These are phyloP conservation scores for Chromoteleia sp. DNA, from an alignment of 2,888 invertebrate species.

Conservation along the genomic window DNA sequence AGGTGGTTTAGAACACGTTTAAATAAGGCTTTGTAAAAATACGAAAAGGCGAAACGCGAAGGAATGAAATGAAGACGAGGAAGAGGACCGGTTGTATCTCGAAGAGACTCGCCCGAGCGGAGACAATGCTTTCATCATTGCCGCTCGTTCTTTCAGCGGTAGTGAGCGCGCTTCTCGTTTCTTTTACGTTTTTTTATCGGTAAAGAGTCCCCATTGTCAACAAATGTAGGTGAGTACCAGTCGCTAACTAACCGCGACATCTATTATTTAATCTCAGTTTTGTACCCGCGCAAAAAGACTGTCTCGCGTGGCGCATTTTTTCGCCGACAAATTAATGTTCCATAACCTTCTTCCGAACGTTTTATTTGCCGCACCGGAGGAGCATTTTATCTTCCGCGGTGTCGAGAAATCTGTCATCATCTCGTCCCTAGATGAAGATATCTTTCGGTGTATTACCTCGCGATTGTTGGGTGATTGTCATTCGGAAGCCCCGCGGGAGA, in stretches of 20 bases:
- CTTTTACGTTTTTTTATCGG: constrained; percentile 81
- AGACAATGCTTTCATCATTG: constrained; percentile 85
- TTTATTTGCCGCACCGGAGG: not conserved
- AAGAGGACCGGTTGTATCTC: constrained; percentile 72
- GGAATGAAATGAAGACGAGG: constrained; percentile 71
- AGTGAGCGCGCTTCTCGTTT: constrained; percentile 73
- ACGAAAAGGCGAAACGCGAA: constrained; percentile 67
- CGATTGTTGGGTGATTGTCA: constrained; percentile 84
- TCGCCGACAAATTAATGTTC: constrained; percentile 35
- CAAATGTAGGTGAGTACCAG: constrained; percentile 80
- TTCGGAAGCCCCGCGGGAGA: constrained; percentile 84
- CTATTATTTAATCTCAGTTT: constrained; percentile 32
- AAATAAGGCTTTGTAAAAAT: constrained; percentile 53
- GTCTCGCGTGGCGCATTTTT: not conserved
- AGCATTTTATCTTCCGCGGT: constrained; percentile 19
- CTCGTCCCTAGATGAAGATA: constrained; percentile 80
- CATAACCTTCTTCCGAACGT: not conserved
- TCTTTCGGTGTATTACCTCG: constrained; percentile 83
- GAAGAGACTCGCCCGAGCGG: constrained; percentile 77
- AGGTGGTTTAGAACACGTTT: constrained; percentile 72
- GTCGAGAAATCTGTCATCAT: constrained; percentile 73
- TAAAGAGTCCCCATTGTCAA: constrained; percentile 83
- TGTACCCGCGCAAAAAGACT: not conserved
- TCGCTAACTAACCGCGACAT: constrained; percentile 75
- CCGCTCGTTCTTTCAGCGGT: constrained; percentile 83